These are phyloP conservation scores for Diadegma fenestrale DNA, from an alignment of 2,888 invertebrate genomes.

Conservation along the genomic window DNA sequence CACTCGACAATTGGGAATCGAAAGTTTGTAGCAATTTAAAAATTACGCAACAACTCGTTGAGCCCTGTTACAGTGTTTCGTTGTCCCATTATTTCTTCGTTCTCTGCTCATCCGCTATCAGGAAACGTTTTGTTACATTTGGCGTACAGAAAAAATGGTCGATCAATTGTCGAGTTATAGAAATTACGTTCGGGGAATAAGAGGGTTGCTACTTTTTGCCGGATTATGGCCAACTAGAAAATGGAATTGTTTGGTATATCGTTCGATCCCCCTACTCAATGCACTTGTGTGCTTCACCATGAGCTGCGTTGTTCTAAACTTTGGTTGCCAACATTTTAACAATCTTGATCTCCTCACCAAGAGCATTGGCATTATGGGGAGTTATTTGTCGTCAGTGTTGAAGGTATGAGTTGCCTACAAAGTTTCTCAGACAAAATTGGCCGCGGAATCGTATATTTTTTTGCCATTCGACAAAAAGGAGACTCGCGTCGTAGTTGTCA, in stretches of 20 bases:
- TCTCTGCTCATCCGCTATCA: neutral
- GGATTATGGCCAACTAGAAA: slow-evolving; percentile 64
- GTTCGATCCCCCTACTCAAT: slow-evolving; percentile 30
- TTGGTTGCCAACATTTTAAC: slow-evolving; percentile 60
- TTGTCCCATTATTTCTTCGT: neutral
- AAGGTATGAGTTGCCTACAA: slow-evolving; percentile 49
- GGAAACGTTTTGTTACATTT: neutral
- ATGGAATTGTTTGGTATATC: slow-evolving; percentile 41
- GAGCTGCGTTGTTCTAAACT: slow-evolving; percentile 61
- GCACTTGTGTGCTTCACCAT: slow-evolving; percentile 47
- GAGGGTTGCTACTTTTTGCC: slow-evolving; percentile 53
- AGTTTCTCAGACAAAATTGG: neutral
- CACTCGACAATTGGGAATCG: neutral
- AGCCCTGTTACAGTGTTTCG: neutral
- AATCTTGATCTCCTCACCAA: slow-evolving; percentile 69
- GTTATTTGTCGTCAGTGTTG: slow-evolving; percentile 57
- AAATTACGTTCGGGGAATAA: slow-evolving; percentile 59
- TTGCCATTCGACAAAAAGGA: neutral
- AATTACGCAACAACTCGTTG: neutral
- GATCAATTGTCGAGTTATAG: slow-evolving; percentile 63
- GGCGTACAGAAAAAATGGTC: slow-evolving; percentile 32
- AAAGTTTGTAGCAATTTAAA: slow-evolving; percentile 5
- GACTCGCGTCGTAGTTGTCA: neutral
- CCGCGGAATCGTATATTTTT: neutral
- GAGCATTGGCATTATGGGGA: slow-evolving; percentile 67